A percentile compares a stretch with the other conserved stretches of the same genome.
Evolutionary conservation across 2,797 vertebrate genomes (phyloP).

Genomic region (Tinamus major): DNA sequence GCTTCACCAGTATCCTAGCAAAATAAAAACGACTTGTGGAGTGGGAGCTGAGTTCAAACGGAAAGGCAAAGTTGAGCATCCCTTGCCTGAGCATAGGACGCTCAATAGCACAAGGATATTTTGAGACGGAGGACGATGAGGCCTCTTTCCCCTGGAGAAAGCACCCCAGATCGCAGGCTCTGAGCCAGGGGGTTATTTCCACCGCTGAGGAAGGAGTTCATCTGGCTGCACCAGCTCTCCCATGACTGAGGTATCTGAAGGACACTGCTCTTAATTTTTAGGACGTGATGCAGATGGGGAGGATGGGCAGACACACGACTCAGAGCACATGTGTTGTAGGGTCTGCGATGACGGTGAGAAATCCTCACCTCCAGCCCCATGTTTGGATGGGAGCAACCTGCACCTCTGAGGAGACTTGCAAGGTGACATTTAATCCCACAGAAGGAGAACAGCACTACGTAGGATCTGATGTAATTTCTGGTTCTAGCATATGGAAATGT

Average conservation of each 20-base stretch:
- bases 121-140: fast-evolving
- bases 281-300: not conserved
- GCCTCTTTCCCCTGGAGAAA: not conserved
- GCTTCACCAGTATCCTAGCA: conserved; percentile 32
- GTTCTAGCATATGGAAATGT: not conserved
- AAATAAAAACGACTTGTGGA: conserved; percentile 68
- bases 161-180: not conserved
- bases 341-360: not conserved
- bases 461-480: not conserved
- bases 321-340: fast-evolving
- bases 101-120: fast-evolving
- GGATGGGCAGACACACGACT: not conserved
- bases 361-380: not conserved
- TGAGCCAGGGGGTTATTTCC: not conserved
- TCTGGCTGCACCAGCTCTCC: not conserved
- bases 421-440: not conserved
- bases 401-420: not conserved
- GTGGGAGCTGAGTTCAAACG: conserved; percentile 27
- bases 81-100: not conserved
- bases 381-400: not conserved
- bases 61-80: not conserved
- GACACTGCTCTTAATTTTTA: conserved; percentile 35
- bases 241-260: not conserved
- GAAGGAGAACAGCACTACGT: not conserved
- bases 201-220: not conserved